These are phyloP conservation scores for Chrysomela aeneicollis DNA, from an alignment of 2,888 invertebrate genomes.

Conservation along the genomic window DNA sequence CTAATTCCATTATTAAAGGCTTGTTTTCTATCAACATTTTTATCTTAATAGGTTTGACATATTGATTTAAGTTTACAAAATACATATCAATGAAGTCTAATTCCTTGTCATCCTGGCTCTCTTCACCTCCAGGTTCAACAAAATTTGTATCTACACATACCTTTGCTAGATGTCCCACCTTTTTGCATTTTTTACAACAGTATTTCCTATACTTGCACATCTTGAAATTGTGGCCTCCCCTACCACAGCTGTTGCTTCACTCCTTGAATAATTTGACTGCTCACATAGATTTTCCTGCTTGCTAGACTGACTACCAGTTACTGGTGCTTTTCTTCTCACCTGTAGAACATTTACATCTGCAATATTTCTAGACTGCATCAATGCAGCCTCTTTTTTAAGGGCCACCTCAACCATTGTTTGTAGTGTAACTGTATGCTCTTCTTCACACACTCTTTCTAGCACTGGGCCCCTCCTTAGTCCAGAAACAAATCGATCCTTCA, in stretches of 20 bases:
- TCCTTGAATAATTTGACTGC: neutral
- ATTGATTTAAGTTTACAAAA: conserved; percentile 14
- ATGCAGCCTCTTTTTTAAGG: conserved; percentile 24
- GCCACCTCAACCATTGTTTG: conserved; percentile 20
- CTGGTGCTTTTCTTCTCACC: neutral
- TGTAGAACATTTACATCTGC: conserved; percentile 3
- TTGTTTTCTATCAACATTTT: conserved; percentile 16
- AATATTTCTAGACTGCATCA: conserved; percentile 8
- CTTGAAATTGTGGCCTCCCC: conserved; percentile 20
- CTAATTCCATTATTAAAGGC: conserved; percentile 22
- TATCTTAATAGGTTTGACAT: conserved; percentile 20
- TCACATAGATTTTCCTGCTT: neutral
- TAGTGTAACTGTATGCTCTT: conserved; percentile 24
- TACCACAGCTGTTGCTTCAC: conserved; percentile 19
- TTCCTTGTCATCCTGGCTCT: neutral
- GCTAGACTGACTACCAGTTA: conserved; percentile 1
- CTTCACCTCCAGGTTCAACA: conserved; percentile 11
- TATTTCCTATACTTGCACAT: conserved; percentile 25
- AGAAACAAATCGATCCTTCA: conserved; percentile 32
- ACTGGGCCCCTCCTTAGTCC: conserved; percentile 28
- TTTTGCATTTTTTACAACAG: conserved; percentile 24
- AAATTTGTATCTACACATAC: conserved; percentile 27
- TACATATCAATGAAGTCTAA: conserved; percentile 21
- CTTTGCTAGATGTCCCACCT: conserved; percentile 30
- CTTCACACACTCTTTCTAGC: conserved; percentile 36